phyloP scores from a whole-genome alignment of 2,113 vertebrate genomes.

The Isurus oxyrinchus region DNA sequence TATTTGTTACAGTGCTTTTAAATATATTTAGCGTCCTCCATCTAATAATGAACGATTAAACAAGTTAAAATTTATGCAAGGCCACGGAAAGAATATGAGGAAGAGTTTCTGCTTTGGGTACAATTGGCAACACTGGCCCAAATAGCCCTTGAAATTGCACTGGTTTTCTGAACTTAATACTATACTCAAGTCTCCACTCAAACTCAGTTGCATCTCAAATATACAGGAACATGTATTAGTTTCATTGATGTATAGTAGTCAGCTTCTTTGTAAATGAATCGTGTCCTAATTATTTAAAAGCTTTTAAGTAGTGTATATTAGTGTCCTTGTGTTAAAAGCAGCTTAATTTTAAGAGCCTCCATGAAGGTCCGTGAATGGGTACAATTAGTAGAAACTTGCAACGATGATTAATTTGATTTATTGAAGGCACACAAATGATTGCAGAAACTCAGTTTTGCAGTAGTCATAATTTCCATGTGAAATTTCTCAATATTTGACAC shows the following conservation, averaged over 20 bases:
- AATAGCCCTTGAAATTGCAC: not conserved
- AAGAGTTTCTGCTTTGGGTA: not conserved
- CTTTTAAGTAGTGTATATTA: not conserved
- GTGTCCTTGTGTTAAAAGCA: not conserved
- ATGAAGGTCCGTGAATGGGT: too few relatives aligned
- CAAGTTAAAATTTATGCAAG: not conserved
- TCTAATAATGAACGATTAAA: not conserved
- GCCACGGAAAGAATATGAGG: not conserved
- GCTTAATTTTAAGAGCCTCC: not conserved
- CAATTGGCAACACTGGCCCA: not conserved
- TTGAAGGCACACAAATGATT: too few relatives aligned
- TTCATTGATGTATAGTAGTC: not conserved
- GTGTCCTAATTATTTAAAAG: not conserved
- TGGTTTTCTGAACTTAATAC: not conserved
- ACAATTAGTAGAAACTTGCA: too few relatives aligned
- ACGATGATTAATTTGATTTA: too few relatives aligned
- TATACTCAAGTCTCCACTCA: not conserved
- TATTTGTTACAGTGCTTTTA: not conserved
- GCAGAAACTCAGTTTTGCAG: too few relatives aligned
- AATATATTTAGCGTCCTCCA: not conserved
- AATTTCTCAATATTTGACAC: too few relatives aligned
- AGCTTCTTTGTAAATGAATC: not conserved
- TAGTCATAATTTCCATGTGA: too few relatives aligned
- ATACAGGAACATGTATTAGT: not conserved
- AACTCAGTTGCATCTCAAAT: not conserved